These are phyloP conservation scores for Passerina amoena DNA, from an alignment of 2,113 vertebrate species.

Conservation along the genomic window DNA sequence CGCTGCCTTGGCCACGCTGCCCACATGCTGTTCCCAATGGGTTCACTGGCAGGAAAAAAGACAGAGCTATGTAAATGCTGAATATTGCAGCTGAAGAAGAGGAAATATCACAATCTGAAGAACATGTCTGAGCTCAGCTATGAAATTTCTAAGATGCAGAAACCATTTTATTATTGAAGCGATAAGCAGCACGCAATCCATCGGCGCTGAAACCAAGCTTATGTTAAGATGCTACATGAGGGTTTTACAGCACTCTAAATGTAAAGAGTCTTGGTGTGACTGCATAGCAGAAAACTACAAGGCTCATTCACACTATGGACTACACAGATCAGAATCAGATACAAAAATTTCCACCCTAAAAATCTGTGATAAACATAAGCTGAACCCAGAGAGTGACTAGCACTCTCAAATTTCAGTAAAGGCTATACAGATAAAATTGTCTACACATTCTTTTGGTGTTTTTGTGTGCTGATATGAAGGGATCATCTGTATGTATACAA, in stretches of 20 bases:
- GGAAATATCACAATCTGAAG: not conserved
- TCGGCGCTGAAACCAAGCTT: not conserved
- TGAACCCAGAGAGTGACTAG: not conserved
- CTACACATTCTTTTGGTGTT: not conserved
- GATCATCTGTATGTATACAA: not conserved
- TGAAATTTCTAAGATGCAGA: not conserved
- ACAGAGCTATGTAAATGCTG: not conserved
- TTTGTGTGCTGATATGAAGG: not conserved
- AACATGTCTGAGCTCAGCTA: not conserved
- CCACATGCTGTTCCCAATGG: conserved; percentile 14
- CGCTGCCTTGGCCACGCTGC: not conserved
- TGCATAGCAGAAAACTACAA: not conserved
- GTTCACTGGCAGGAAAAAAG: not conserved
- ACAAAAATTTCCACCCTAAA: not conserved
- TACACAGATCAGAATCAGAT: not conserved
- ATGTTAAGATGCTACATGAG: not conserved
- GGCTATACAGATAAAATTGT: not conserved
- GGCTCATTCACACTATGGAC: not conserved
- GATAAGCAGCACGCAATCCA: not conserved
- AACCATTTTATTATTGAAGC: not conserved
- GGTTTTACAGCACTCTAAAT: not conserved
- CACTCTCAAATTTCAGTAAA: not conserved
- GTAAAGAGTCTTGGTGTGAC: not conserved
- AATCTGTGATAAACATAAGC: not conserved
- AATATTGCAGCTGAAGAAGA: not conserved